Evolutionary conservation across 2,113 vertebrate genomes (phyloP).

Genomic region (Addax nasomaculatus): DNA sequence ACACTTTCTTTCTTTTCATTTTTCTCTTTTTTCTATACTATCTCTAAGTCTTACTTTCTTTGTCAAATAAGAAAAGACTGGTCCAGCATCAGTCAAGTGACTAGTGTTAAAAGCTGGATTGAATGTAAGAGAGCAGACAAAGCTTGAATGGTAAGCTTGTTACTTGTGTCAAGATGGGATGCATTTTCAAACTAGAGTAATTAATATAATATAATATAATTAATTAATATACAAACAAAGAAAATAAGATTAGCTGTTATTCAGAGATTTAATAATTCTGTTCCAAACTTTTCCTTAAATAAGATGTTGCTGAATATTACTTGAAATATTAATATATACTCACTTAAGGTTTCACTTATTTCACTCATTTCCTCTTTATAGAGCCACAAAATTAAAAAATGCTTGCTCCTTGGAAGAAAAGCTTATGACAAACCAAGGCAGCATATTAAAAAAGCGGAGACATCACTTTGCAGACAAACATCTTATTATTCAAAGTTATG

Average conservation of each 20-base stretch:
- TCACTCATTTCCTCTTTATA: not conserved
- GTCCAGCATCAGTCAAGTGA: not conserved
- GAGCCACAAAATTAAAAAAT: not conserved
- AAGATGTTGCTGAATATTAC: not conserved
- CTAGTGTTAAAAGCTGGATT: not conserved
- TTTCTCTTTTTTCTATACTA: not conserved
- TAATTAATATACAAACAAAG: not conserved
- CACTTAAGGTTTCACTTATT: not conserved
- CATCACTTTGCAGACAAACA: not conserved
- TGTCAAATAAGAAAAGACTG: not conserved
- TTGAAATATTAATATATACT: not conserved
- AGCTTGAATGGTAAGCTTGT: not conserved
- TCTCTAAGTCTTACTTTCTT: not conserved
- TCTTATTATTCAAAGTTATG: not conserved
- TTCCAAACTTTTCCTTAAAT: not conserved
- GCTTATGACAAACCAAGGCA: not conserved
- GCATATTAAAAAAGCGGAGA: not conserved
- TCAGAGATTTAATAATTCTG: not conserved
- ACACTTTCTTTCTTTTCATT: not conserved
- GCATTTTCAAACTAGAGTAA: not conserved
- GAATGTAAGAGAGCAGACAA: not conserved
- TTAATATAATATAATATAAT: not conserved
- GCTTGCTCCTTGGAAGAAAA: not conserved
- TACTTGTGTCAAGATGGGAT: not conserved
- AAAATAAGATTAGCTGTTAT: not conserved